phyloP scores from a whole-genome alignment of 2,888 invertebrate genomes.

The Scaptomyza reducta region DNA sequence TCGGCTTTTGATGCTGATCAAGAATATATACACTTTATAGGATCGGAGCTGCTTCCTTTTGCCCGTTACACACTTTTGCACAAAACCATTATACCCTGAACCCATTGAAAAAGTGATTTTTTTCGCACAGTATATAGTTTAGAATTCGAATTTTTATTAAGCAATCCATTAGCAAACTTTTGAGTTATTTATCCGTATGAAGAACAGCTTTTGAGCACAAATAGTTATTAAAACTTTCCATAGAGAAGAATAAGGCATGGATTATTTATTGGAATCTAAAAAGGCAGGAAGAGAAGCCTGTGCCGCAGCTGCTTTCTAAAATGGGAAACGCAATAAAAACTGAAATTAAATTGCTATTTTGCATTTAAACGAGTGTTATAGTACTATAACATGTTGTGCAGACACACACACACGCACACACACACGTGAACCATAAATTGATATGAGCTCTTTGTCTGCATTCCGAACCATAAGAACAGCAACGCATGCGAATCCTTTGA shows the following conservation, averaged over 20 bases:
- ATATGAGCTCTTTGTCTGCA: slow-evolving; percentile 63
- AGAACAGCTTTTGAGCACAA: neutral
- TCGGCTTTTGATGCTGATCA: too few species aligned
- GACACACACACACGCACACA: slow-evolving; percentile 12
- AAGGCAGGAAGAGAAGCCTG: slow-evolving; percentile 14
- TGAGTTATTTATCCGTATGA: neutral
- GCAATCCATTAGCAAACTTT: neutral
- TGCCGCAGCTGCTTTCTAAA: slow-evolving; percentile 63
- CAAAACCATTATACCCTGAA: too few species aligned
- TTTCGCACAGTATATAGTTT: too few species aligned
- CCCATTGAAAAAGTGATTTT: too few species aligned
- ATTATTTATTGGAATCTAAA: slow-evolving; percentile 60
- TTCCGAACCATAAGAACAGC: slow-evolving; percentile 45
- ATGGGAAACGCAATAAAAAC: slow-evolving; percentile 74
- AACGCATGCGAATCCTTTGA: slow-evolving; percentile 62
- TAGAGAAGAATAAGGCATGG: slow-evolving; percentile 8
- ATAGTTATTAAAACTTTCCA: slow-evolving; percentile 54
- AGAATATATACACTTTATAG: too few species aligned
- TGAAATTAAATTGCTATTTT: slow-evolving; percentile 77
- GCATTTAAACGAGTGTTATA: slow-evolving; percentile 59
- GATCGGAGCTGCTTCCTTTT: too few species aligned
- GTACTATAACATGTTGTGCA: slow-evolving; percentile 16
- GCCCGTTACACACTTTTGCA: too few species aligned
- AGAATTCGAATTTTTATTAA: too few species aligned
- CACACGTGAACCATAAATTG: slow-evolving; percentile 51